Evolutionary conservation across 2,797 vertebrate species (phyloP).

Genomic region (Lophius americanus): DNA sequence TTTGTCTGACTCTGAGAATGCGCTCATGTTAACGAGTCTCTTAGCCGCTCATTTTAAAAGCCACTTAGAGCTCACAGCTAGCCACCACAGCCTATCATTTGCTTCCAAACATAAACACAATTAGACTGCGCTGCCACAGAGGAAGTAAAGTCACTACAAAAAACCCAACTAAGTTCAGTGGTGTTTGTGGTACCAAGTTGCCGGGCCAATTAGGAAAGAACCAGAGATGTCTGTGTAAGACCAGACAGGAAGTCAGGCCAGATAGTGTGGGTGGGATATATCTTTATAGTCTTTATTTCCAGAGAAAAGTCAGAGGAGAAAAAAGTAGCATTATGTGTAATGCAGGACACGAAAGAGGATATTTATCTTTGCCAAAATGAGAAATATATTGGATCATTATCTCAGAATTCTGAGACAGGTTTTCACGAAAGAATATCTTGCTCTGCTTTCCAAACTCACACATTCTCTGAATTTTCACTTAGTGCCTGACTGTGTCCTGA

Average conservation of each 20-base stretch:
- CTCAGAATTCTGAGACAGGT: too few species aligned
- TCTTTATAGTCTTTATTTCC: conserved; percentile 38
- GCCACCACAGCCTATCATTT: conserved; percentile 55
- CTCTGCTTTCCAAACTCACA: too few species aligned
- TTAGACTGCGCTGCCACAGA: conserved; percentile 22
- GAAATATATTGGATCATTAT: too few species aligned
- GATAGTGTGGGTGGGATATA: not conserved
- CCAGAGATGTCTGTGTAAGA: conserved; percentile 8
- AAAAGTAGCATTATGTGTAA: conserved; percentile 39
- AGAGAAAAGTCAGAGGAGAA: conserved; percentile 5
- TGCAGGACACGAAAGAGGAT: not conserved
- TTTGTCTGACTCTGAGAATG: conserved; percentile 22
- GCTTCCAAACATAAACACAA: conserved; percentile 49
- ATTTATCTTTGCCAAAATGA: too few species aligned
- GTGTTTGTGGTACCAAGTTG: conserved; percentile 1
- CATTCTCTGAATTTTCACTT: too few species aligned
- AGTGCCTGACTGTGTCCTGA: too few species aligned
- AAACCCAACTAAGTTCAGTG: not conserved
- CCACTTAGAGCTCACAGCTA: conserved; percentile 15
- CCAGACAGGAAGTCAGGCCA: not conserved
- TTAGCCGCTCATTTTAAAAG: conserved; percentile 34
- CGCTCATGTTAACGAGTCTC: not conserved
- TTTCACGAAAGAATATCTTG: too few species aligned
- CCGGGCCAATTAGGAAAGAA: conserved; percentile 36
- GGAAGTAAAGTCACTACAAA: conserved; percentile 11